Evolutionary conservation across 2,888 invertebrate genomes (phyloP), one percentile per base, ranked within the genome.

Genomic region (Sinhomidia bicolor): DNA sequence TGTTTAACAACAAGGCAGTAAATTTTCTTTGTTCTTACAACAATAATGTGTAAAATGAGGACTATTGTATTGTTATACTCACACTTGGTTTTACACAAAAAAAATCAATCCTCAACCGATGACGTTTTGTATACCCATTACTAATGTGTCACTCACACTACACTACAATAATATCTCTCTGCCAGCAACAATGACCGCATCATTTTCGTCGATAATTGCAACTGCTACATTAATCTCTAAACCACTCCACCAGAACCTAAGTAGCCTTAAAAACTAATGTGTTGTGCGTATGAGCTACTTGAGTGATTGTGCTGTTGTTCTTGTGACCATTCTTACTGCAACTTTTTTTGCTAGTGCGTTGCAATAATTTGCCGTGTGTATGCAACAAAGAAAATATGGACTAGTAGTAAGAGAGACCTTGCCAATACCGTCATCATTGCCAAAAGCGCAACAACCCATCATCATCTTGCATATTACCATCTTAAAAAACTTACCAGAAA

Each of bases 131-230:
- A 36, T 36, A 7, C 36, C 4, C 36, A 36, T n/a, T n/a, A n/a
- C 7, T 36, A 71, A 71, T 44, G 44, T 44, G 71, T 71, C 71
- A 41, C 4, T 71, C 12, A 20, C 17, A n/a, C n/a, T n/a, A n/a
- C n/a, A n/a, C n/a, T n/a, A n/a, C n/a, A 71, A 71, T 71, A 41
- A n/a, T 14, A 32, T 23, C 12, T 29, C 29, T 44, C 44, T 68
- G 62, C 36, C 36, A 71, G 65, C 14, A 26, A 41, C 23, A 44
- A 44, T 71, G 71, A 41, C 71, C 71, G 17, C 41, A 71, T 44
- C 23, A 44, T 71, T 71, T 71, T 71, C 41, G 71, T 44, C 71
- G 20, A 68, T 68, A 68, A 71, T 71, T 71, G 44, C 23, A 44
- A 17, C 41, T 12, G 71, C 71, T 36, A 23, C n/a, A 26, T 32